Evolutionary conservation across 2,797 vertebrate genomes (phyloP), one percentile per base, ranked within the genome.

Genomic region (Sebastes oblongus): DNA sequence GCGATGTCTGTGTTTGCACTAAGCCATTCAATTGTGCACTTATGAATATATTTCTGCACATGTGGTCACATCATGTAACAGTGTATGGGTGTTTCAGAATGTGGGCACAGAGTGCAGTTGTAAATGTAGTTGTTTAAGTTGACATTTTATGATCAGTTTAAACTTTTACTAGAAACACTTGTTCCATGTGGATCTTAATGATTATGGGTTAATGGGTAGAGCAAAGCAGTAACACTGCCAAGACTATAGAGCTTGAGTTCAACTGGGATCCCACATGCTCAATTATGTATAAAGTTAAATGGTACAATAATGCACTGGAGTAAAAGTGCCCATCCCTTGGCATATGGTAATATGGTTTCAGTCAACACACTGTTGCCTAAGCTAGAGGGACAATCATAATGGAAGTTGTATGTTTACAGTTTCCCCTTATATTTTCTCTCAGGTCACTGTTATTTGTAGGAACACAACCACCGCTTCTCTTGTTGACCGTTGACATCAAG

Each of bases 261-360:
- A 72, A 67, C 24, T 50, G 64, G 66, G 66, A 86, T 77, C 24
- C 56, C 32, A 61, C 65, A 52, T 20, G 4, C 8, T 84, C 34
- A 81, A 78, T 87, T 73, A 85, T 87, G 56, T 24, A 83, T 72
- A 5, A 60, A 61, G 10, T 59, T 46, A 52, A 77, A 68, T 36
- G 59, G 42, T 18, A 61, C 46, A 54, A 30, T 65, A 68, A 79
- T 29, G 71, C 71, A 66, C 46, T 70, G 24, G 50, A 50, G 60
- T 46, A 24, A 60, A 75, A 50, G 61, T 39, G 1, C 13, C 25
- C 27, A 20, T 52, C 36, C 46, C 36, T 60, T 42, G n/a, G n/a
- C 54, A 75, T 74, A 30, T 80, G 66, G 25, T n/a, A 11, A 24
- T 16, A 30, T 14, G 64, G 68, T 20, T 36, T 75, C 62, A 46